These are phyloP conservation scores for Charadrius vociferus DNA, from an alignment of 2,113 vertebrate genomes.

Conservation along the genomic window DNA sequence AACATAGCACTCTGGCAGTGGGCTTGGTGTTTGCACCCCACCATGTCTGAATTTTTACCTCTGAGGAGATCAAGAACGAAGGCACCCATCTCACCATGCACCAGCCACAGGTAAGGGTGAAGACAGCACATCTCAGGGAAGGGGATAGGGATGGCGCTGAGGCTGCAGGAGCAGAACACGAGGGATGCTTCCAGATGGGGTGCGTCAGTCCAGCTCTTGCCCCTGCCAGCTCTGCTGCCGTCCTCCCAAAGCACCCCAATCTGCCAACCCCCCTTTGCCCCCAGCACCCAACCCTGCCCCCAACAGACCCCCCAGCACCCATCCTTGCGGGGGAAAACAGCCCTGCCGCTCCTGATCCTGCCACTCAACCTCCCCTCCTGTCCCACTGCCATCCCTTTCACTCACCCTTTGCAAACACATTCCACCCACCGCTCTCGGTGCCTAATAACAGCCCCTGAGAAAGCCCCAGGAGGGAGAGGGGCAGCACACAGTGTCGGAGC, in stretches of 20 bases:
- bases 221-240: background rate
- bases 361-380: background rate
- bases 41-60: fast-evolving
- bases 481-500: fast-evolving
- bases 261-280: background rate
- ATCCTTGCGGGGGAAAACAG: background rate
- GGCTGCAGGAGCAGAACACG: background rate
- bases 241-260: fast-evolving
- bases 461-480: background rate
- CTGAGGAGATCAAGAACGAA: background rate
- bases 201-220: fast-evolving
- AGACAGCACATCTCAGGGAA: fast-evolving
- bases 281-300: background rate
- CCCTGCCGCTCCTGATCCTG: background rate
- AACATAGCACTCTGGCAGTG: fast-evolving
- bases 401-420: background rate
- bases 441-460: fast-evolving
- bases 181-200: background rate
- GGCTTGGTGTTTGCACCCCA: background rate
- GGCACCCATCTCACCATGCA: fast-evolving
- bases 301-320: background rate
- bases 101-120: background rate
- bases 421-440: background rate
- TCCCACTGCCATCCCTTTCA: background rate
- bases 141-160: fast-evolving